Conservation (phyloP, 1,140 invertebrate species). For the Trichoplusia ni region DNA sequence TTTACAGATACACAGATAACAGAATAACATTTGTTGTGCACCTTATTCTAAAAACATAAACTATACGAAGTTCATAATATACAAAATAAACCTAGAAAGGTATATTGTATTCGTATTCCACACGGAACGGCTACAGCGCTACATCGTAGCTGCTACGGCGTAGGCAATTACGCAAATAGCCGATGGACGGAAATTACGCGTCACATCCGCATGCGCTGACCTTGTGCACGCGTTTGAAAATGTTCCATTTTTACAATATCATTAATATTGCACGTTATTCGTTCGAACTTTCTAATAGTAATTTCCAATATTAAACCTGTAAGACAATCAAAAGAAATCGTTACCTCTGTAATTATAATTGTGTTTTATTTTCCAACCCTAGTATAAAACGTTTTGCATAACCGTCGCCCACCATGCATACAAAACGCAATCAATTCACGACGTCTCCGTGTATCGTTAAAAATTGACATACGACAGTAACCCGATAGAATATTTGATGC, state of each 20-base stretch:
- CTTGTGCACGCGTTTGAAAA: background rate
- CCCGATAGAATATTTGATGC: constrained; percentile 9
- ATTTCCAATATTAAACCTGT: too few relatives aligned
- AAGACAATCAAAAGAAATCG: too few relatives aligned
- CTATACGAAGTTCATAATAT: too few relatives aligned
- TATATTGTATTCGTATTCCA: background rate
- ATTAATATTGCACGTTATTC: too few relatives aligned
- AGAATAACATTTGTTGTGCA: too few relatives aligned
- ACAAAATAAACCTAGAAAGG: background rate
- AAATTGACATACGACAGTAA: background rate
- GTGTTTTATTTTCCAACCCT: too few relatives aligned
- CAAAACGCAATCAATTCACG: background rate
- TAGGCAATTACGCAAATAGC: constrained; percentile 11
- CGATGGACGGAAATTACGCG: constrained; percentile 16
- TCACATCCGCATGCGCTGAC: constrained; percentile 8
- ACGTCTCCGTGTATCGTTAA: background rate
- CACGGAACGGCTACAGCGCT: background rate
- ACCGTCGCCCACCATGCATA: too few relatives aligned
- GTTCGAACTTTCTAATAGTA: too few relatives aligned
- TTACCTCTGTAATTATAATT: too few relatives aligned
- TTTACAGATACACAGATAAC: too few relatives aligned
- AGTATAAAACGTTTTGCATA: too few relatives aligned
- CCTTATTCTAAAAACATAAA: too few relatives aligned
- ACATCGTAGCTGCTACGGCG: constrained; percentile 1
- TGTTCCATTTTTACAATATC: background rate